phyloP scores from a whole-genome alignment of 2,797 vertebrate species.

The Cheirogaleus major region DNA sequence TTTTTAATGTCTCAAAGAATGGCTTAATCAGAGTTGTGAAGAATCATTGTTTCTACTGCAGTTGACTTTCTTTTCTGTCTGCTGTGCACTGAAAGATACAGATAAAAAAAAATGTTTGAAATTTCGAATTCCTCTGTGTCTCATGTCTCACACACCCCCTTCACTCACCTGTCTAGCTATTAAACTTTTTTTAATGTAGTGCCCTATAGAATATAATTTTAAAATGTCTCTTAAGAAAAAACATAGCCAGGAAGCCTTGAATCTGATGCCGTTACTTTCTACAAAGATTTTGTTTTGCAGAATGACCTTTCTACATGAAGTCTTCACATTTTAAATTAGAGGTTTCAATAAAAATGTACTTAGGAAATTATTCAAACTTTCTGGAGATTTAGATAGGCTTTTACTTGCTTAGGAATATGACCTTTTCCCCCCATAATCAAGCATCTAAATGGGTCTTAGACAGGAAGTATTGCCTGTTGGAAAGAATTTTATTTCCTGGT shows the following conservation, averaged over 20 bases:
- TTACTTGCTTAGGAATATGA: slow-evolving; percentile 51
- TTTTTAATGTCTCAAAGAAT: background rate
- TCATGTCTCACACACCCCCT: background rate
- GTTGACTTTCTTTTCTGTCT: background rate
- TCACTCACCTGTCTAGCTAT: slow-evolving; percentile 1
- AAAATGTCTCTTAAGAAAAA: slow-evolving; percentile 55
- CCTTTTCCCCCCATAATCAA: background rate
- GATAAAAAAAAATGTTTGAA: background rate
- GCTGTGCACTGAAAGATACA: background rate
- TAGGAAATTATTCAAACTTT: slow-evolving; percentile 64
- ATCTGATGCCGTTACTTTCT: background rate
- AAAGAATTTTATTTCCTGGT: slow-evolving; percentile 67
- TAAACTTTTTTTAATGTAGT: background rate
- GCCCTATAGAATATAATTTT: slow-evolving; percentile 21
- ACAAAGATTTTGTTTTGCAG: slow-evolving; percentile 53
- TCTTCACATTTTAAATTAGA: slow-evolving; percentile 55
- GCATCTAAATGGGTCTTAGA: slow-evolving; percentile 55
- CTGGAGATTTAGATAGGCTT: slow-evolving; percentile 36
- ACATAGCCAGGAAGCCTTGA: slow-evolving; percentile 40
- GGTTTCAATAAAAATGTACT: slow-evolving; percentile 44
- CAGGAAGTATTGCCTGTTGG: slow-evolving; percentile 62
- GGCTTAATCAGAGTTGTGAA: background rate
- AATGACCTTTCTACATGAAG: slow-evolving; percentile 21
- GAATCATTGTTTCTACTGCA: background rate
- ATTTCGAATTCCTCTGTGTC: background rate